Base-by-base conservation (phyloP, 2,797 vertebrate species). In the Chromis chromis region DNA sequence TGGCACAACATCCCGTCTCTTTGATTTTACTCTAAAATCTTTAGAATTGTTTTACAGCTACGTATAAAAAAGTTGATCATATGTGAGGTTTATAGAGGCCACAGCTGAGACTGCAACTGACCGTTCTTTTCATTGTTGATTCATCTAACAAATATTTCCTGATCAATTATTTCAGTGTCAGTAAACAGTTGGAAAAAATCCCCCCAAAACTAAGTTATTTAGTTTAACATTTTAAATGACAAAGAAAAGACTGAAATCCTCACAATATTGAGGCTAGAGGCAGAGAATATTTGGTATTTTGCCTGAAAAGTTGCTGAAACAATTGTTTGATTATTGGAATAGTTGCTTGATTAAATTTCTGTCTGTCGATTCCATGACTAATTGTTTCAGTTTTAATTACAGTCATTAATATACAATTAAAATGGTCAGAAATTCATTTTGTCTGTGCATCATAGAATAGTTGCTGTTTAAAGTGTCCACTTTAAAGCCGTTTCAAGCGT, bases 321-420 rank as follows among this genome's bases (percentile, higher is more conserved):
- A 17, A 48, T 16, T 44, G 12, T 24, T 54, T 14, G 11, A 16
- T 40, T 40, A 52, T 52, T n/a, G 42, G 21, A 70, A 59, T 25
- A 33, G 42, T 28, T 58, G 19, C 55, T 22, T 64, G 28, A 72
- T 65, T 28, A 8, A 46, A 69, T 62, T 68, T 58, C 19, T 56
- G 22, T 62, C 56, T 28, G 16, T 24, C 17, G 22, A 79, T 59
- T 39, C 6, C 16, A 46, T 17, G 12, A 55, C 27, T 40, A 31
- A 66, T 72, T 69, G 40, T 65, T 57, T 14, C 46, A 58, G 57
- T 8, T 54, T 1, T 70, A 66, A 70, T 56, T 67, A 65, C 13
- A 57, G 59, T 40, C 17, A 11, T 53, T 46, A 74, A 70, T 40
- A 67, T 44, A 21, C 49, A 63, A 59, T 55, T 25, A 46, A n/a